Evolutionary conservation across 2,113 vertebrate species (phyloP).

Genomic region (Cariama cristata): DNA sequence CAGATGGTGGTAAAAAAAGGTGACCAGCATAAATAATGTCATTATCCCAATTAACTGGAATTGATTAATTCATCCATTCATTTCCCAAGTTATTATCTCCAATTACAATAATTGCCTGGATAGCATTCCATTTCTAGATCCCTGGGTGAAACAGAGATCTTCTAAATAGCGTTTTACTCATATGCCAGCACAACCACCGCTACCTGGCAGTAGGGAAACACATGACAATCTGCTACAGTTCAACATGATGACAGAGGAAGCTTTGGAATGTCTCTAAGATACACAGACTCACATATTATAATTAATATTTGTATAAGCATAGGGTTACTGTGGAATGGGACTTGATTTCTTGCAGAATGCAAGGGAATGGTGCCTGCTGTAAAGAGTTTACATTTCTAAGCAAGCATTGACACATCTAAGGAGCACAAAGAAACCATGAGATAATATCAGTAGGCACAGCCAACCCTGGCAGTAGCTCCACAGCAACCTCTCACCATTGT

Average conservation of each 20-base stretch:
- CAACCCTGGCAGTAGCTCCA: neutral
- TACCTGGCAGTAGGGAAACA: neutral
- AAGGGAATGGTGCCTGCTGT: neutral
- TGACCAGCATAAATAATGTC: conserved; percentile 45
- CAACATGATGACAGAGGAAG: neutral
- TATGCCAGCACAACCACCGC: neutral
- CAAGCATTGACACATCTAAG: neutral
- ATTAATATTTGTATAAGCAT: neutral
- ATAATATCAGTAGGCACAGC: neutral
- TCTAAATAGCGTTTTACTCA: neutral
- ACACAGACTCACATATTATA: neutral
- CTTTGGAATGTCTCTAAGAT: neutral
- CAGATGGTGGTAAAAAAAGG: neutral
- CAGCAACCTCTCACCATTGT: neutral
- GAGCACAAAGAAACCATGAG: neutral
- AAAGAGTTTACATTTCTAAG: neutral
- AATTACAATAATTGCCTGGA: conserved; percentile 51
- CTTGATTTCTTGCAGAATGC: neutral
- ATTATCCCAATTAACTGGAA: conserved; percentile 51
- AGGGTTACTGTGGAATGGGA: neutral
- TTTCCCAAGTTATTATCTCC: conserved; percentile 46
- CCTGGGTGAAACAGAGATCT: neutral
- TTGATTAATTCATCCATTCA: conserved; percentile 50
- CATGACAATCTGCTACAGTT: neutral
- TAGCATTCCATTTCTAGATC: conserved; percentile 1